Evolutionary conservation across 2,888 invertebrate species (phyloP).

Genomic region (Germaria angustata): DNA sequence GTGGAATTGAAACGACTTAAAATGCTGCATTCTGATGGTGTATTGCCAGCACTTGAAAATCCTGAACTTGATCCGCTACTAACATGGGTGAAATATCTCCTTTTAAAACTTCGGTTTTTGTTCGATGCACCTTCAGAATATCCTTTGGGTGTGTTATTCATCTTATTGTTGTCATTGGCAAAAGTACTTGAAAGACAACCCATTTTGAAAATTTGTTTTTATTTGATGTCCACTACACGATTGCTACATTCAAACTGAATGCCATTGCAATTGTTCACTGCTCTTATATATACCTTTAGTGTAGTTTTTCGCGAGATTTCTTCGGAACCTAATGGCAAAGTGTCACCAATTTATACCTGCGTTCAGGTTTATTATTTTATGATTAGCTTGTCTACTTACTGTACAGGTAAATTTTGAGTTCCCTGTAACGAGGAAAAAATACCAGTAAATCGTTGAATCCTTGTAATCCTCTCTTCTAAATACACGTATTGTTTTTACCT

Average conservation of each 20-base stretch:
- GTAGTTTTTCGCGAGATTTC: conserved; percentile 42
- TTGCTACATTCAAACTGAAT: conserved; percentile 34
- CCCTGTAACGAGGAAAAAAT: conserved; percentile 6
- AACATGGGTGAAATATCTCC: conserved; percentile 62
- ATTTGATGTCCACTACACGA: conserved; percentile 7
- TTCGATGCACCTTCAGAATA: conserved; percentile 21
- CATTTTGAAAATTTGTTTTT: conserved; percentile 67
- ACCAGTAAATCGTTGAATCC: conserved; percentile 20
- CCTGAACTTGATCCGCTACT: conserved; percentile 64
- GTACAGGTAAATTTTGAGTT: conserved; percentile 19
- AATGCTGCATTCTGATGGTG: conserved; percentile 64
- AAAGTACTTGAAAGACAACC: conserved; percentile 73
- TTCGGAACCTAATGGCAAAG: conserved; percentile 19
- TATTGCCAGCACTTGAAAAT: conserved; percentile 30
- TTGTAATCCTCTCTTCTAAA: conserved; percentile 37
- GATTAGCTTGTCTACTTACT: neutral
- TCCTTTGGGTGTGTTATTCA: conserved; percentile 47
- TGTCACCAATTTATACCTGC: conserved; percentile 40
- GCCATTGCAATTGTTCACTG: neutral
- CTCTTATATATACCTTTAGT: conserved; percentile 40
- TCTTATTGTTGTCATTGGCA: conserved; percentile 33
- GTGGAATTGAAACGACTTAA: conserved; percentile 67
- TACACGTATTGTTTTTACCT: neutral
- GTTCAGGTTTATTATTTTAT: conserved; percentile 10
- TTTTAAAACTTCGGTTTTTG: conserved; percentile 43